Percentiles rank a stretch among this genome's conserved stretches.
Conservation (phyloP, 2,113 vertebrate species). For the Tringa solitaria region DNA sequence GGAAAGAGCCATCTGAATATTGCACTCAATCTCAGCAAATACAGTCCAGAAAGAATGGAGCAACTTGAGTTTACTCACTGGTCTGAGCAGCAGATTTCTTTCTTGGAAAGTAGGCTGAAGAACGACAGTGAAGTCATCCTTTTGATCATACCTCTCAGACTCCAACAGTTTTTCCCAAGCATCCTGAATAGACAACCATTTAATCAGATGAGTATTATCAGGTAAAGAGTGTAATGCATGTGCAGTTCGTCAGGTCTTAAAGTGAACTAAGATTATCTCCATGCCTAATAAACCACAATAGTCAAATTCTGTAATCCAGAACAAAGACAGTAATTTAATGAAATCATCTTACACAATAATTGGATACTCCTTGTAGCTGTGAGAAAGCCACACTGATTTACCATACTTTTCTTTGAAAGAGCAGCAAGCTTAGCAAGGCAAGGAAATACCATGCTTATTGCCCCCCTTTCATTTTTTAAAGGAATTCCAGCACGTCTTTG, state of each 20-base stretch:
- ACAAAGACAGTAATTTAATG: neutral
- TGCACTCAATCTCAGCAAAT: neutral
- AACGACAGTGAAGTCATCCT: slow-evolving; percentile 80
- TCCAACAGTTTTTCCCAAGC: slow-evolving; percentile 77
- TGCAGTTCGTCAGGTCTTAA: neutral
- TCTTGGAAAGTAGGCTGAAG: slow-evolving; percentile 82
- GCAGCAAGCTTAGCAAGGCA: neutral
- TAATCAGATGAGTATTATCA: neutral
- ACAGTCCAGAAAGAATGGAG: neutral
- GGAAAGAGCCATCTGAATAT: neutral
- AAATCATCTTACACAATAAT: neutral
- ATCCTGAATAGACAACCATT: slow-evolving; percentile 61
- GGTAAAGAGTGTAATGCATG: neutral
- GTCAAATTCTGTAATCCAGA: slow-evolving; percentile 1
- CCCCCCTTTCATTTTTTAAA: neutral
- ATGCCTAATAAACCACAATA: neutral
- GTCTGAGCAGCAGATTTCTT: slow-evolving; percentile 25
- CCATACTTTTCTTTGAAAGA: neutral
- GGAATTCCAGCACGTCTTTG: neutral
- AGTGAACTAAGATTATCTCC: neutral
- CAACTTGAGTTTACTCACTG: slow-evolving; percentile 53
- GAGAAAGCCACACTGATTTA: neutral
- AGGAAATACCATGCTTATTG: neutral
- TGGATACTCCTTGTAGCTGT: neutral
- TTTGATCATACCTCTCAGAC: slow-evolving; percentile 76